Base-by-base conservation (phyloP, 2,888 invertebrate species). In the Troides oblongomaculatus region DNA sequence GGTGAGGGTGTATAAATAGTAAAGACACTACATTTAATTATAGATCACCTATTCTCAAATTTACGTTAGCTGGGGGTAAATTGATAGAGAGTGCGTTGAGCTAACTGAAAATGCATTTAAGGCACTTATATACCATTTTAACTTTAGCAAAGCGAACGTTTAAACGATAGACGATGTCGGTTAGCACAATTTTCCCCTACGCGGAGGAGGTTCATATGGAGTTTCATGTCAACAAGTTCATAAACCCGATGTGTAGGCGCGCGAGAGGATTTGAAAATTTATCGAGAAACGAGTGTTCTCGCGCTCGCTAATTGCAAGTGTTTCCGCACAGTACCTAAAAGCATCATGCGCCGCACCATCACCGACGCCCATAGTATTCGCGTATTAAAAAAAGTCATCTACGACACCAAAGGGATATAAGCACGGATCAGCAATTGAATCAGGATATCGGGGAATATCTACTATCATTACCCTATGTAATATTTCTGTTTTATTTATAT, bases 221-320 rank as follows among this genome's bases (percentile, higher is more conserved):
- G 64, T 56, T 68, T 60, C 64, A 60, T 68, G 59, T 68, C 63
- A 68, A 68, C 64, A 63, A 68, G 39, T 68, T 59, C 53, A 53
- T 14, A 64, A 18, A 7, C 53, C 63, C 21, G 43, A 18, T 17
- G 62, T 57, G 57, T 63, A 17, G 39, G 25, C 30, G 50, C n/a
- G 21, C 14, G 56, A 53, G 50, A 59, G 59, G 59, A 68, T 68
- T 59, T 68, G 50, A 25, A 60, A 64, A 64, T 56, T 64, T 60
- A 56, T 58, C 64, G 57, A 62, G 58, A 63, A 68, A 60, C 64
- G 21, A 56, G 21, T 63, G 58, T 63, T 62, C 14, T 21, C 4
- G 46, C 36, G 25, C 36, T 59, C 30, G 36, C 30, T 68, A 63
- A 63, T 68, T 68, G 23, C 4, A 39, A 39, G 63, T 53, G 23